Evolutionary conservation across 2,797 vertebrate species (phyloP).

Genomic region (Neostethus bicornis): DNA sequence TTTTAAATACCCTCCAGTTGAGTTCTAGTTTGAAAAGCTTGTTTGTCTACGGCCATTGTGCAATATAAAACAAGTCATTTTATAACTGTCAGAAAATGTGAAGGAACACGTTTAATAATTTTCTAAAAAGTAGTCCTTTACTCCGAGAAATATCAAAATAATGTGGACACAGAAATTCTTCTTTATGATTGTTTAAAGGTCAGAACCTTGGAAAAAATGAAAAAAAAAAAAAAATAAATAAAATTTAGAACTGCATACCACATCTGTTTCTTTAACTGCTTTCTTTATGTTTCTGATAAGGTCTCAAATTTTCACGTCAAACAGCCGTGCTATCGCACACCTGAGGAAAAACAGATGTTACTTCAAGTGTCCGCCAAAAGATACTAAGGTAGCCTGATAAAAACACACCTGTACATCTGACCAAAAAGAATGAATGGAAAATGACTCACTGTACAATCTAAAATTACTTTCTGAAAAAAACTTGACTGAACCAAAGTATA

Average conservation of each 20-base stretch:
- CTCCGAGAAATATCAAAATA: no score
- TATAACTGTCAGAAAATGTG: neutral
- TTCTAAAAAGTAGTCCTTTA: no score
- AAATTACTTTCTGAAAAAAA: constrained; percentile 17
- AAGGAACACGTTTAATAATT: neutral
- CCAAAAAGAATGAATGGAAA: constrained; percentile 27
- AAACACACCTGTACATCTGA: constrained; percentile 13
- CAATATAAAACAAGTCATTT: neutral
- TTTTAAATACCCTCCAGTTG: no score
- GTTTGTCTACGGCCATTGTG: no score
- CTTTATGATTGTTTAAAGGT: no score
- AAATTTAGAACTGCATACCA: constrained; percentile 3
- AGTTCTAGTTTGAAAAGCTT: neutral
- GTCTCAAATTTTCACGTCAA: constrained; percentile 26
- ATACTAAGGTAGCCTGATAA: constrained; percentile 28
- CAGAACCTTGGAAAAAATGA: no score
- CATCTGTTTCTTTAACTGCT: constrained; percentile 16
- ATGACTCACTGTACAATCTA: constrained; percentile 14
- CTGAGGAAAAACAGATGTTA: constrained; percentile 11
- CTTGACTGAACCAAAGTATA: constrained; percentile 31
- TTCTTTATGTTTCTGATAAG: constrained; percentile 22
- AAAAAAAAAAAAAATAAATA: no score
- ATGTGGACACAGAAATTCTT: no score
- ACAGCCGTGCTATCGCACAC: constrained; percentile 12
- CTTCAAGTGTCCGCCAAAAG: constrained; percentile 9